Evolutionary conservation across 2,113 vertebrate genomes (phyloP).

Genomic region (Callorhinus ursinus): DNA sequence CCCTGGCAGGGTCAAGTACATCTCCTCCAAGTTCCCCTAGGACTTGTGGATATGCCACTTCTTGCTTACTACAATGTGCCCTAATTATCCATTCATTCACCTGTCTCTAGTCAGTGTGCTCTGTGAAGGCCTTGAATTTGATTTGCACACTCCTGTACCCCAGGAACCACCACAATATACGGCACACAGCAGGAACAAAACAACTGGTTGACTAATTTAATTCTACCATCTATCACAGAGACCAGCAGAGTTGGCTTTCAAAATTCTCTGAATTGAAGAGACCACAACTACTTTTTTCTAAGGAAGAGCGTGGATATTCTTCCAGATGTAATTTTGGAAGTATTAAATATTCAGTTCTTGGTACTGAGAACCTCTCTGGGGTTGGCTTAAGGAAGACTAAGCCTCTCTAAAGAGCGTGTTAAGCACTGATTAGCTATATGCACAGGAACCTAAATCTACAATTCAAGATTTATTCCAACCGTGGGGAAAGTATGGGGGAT

Average conservation of each 20-base stretch:
- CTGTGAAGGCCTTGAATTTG: not conserved
- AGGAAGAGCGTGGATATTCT: not conserved
- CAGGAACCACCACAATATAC: not conserved
- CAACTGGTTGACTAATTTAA: not conserved
- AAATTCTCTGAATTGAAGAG: not conserved
- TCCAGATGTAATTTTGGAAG: conserved; percentile 1
- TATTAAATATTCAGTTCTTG: not conserved
- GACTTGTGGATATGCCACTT: not conserved
- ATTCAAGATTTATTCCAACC: not conserved
- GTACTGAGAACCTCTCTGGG: not conserved
- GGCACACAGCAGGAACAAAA: not conserved
- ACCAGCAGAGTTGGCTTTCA: not conserved
- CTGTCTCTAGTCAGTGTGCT: not conserved
- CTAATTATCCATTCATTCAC: not conserved
- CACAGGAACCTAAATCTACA: not conserved
- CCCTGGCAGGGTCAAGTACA: not conserved
- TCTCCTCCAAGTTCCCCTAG: not conserved
- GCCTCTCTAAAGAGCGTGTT: not conserved
- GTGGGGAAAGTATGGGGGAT: not conserved
- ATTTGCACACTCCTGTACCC: not conserved
- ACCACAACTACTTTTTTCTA: not conserved
- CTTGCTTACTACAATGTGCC: not conserved
- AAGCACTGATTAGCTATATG: not conserved
- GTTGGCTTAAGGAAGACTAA: conserved; percentile 1
- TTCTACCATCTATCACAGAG: not conserved